Evolutionary conservation across 2,113 vertebrate species (phyloP).

Genomic region (Pelusios castaneus): DNA sequence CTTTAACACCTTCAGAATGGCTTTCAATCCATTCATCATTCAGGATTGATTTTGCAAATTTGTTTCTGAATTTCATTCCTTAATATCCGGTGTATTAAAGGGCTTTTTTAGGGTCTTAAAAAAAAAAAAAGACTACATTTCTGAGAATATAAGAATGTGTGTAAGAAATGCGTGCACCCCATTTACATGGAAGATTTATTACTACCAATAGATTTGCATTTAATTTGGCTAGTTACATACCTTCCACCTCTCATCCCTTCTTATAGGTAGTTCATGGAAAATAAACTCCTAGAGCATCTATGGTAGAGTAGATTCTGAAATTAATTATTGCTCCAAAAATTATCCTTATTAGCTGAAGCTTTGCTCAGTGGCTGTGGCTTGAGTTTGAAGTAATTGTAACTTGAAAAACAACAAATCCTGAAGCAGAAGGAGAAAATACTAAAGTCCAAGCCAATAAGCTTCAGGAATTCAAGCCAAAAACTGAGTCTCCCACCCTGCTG

Average conservation of each 20-base stretch:
- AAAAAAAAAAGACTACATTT: background rate
- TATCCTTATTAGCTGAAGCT: background rate
- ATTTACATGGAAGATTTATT: background rate
- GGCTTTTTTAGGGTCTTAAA: background rate
- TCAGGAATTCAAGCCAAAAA: conserved; percentile 38
- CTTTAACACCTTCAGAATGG: background rate
- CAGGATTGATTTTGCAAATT: background rate
- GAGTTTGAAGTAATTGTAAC: background rate
- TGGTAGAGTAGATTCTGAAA: background rate
- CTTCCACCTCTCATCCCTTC: background rate
- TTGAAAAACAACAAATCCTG: background rate
- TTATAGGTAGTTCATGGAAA: background rate
- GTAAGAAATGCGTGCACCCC: background rate
- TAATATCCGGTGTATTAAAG: background rate
- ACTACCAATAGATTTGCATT: background rate
- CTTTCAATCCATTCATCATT: background rate
- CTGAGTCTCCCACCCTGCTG: background rate
- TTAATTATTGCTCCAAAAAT: background rate
- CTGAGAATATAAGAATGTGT: background rate
- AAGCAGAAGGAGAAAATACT: background rate
- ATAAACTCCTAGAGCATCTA: background rate
- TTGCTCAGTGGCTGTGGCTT: background rate
- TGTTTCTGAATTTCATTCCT: conserved; percentile 1
- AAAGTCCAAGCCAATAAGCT: conserved; percentile 6
- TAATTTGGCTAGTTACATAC: background rate